phyloP scores from a whole-genome alignment of 2,113 vertebrate species.

The Aldabrachelys gigantea region DNA sequence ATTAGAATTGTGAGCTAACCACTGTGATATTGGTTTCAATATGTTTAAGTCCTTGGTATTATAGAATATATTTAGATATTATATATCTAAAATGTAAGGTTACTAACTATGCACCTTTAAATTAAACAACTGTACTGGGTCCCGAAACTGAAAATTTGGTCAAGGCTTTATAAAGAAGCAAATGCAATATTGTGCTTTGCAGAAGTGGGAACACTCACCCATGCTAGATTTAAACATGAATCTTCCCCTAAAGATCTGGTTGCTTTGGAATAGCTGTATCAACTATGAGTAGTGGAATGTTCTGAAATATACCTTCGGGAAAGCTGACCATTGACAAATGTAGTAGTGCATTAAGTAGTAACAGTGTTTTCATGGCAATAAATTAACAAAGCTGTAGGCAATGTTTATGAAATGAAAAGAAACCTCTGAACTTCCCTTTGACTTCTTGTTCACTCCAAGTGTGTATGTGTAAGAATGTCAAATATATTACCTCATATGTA shows the following conservation, averaged over 20 bases:
- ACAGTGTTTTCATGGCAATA: constrained; percentile 76
- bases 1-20: constrained; percentile 10
- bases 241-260: constrained; percentile 52
- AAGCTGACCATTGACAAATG: constrained; percentile 76
- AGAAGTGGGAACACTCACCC: constrained; percentile 39
- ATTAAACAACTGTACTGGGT: neutral
- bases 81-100: constrained; percentile 4
- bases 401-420: constrained; percentile 66
- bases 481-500: neutral
- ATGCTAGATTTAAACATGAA: constrained; percentile 49
- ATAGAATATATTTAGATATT: constrained; percentile 1
- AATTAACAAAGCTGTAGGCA: constrained; percentile 70
- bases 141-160: neutral
- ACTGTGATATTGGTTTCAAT: neutral
- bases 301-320: constrained; percentile 68
- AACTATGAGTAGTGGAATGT: constrained; percentile 54
- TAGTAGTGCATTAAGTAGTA: constrained; percentile 71
- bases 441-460: constrained; percentile 12
- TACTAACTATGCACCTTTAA: constrained; percentile 29
- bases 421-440: constrained; percentile 20
- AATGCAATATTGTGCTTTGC: constrained; percentile 50
- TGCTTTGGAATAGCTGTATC: constrained; percentile 67
- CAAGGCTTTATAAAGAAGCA: neutral
- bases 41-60: neutral
- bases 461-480: constrained; percentile 3